Evolutionary conservation across 2,797 vertebrate species (phyloP).

Genomic region (Siniperca undulata): DNA sequence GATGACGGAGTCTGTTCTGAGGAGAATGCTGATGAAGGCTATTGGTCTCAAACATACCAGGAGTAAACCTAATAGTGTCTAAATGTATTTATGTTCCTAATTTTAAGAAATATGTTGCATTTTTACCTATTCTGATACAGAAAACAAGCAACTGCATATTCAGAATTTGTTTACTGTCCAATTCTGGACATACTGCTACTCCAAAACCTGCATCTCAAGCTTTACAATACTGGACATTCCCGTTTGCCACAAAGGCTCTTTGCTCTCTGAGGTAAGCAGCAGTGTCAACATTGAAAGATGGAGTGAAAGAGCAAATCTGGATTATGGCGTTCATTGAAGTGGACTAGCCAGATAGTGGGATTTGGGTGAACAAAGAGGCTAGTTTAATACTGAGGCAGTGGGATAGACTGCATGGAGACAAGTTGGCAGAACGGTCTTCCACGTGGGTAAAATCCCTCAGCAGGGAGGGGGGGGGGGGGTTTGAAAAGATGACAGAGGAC

Average conservation of each 20-base stretch:
- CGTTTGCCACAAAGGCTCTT: background rate
- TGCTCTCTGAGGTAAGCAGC: background rate
- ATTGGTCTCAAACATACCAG: background rate
- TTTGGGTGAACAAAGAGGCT: conserved; percentile 46
- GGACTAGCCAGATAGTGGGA: conserved; percentile 21
- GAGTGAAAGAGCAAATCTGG: conserved; percentile 6
- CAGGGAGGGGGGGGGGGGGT: background rate
- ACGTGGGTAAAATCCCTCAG: conserved; percentile 23
- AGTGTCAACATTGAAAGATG: background rate
- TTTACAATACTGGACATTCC: background rate
- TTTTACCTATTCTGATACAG: background rate
- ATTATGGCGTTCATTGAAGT: background rate
- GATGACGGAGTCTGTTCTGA: conserved; percentile 12
- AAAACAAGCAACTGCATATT: background rate
- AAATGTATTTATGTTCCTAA: background rate
- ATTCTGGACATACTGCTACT: background rate
- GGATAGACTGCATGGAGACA: conserved; percentile 7
- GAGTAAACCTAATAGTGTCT: background rate
- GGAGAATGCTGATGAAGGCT: background rate
- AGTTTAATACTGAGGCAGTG: conserved; percentile 22
- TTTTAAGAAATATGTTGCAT: background rate
- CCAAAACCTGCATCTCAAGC: conserved; percentile 10
- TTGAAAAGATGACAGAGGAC: background rate
- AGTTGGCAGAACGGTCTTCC: conserved; percentile 17
- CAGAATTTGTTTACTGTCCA: background rate